Evolutionary conservation across 2,113 vertebrate genomes (phyloP).

Genomic region (Willisornis vidua): DNA sequence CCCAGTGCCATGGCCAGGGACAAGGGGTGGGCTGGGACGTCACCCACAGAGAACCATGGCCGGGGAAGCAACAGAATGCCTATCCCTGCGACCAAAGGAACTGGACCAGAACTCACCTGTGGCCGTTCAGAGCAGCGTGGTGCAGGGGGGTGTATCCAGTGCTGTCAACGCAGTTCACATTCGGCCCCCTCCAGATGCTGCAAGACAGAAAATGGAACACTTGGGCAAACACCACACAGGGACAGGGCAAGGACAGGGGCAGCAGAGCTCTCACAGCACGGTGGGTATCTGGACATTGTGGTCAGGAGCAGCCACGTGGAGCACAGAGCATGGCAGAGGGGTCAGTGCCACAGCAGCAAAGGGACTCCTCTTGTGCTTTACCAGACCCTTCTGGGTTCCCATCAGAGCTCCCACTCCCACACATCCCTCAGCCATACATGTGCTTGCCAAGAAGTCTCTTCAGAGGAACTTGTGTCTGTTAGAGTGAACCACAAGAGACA

Average conservation of each 20-base stretch:
- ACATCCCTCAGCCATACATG: neutral
- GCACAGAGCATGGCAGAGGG: neutral
- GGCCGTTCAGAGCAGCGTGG: constrained; percentile 95
- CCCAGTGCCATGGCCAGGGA: neutral
- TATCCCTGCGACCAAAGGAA: neutral
- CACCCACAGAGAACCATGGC: neutral
- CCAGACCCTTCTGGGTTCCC: neutral
- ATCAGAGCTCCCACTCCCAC: neutral
- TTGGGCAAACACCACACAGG: neutral
- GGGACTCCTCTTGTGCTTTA: neutral
- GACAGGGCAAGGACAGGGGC: neutral
- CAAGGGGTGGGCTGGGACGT: neutral
- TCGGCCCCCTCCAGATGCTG: constrained; percentile 98
- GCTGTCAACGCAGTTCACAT: constrained; percentile 97
- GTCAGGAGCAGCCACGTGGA: neutral
- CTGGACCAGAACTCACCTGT: constrained; percentile 80
- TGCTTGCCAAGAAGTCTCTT: neutral
- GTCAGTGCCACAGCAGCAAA: neutral
- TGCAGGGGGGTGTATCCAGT: constrained; percentile 97
- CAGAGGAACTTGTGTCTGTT: neutral
- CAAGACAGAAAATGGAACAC: constrained; percentile 29
- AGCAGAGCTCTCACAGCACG: neutral
- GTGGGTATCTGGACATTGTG: neutral
- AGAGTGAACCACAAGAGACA: neutral
- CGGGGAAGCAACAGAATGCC: neutral